Percentiles rank a stretch among this genome's conserved stretches.
Conservation (phyloP, 2,113 vertebrate genomes). For the Zeus faber region DNA sequence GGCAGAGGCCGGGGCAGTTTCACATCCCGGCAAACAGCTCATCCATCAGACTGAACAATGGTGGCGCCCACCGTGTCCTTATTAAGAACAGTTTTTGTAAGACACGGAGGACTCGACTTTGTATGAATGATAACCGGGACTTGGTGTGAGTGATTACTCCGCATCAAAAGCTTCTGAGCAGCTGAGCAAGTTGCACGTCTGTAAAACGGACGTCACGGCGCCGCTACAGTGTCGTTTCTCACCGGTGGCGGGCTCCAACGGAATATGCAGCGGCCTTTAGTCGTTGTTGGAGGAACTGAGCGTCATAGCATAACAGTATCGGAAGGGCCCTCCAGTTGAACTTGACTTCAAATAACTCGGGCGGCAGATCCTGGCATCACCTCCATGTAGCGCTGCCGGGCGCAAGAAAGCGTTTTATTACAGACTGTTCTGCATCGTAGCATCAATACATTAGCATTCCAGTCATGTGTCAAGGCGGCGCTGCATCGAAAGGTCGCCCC, state of each 20-base stretch:
- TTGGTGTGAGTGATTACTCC: neutral
- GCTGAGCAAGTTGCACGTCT: neutral
- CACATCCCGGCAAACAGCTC: neutral
- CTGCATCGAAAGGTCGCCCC: neutral
- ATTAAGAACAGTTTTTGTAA: neutral
- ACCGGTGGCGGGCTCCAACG: neutral
- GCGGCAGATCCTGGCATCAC: neutral
- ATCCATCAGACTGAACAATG: neutral
- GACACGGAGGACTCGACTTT: neutral
- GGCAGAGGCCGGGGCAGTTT: neutral
- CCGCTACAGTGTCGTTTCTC: neutral
- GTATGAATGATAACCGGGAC: neutral
- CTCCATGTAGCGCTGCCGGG: neutral
- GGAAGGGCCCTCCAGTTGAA: neutral
- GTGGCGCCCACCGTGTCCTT: neutral
- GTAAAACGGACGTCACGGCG: neutral
- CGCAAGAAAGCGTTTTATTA: neutral
- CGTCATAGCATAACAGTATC: neutral
- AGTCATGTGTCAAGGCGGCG: neutral
- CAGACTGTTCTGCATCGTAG: neutral
- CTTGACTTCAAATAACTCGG: neutral
- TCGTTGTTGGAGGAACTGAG: neutral
- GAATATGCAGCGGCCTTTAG: neutral
- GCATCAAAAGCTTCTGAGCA: neutral
- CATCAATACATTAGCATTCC: neutral